Base-by-base conservation (phyloP, 2,888 invertebrate genomes). In the Agrochola macilenta region DNA sequence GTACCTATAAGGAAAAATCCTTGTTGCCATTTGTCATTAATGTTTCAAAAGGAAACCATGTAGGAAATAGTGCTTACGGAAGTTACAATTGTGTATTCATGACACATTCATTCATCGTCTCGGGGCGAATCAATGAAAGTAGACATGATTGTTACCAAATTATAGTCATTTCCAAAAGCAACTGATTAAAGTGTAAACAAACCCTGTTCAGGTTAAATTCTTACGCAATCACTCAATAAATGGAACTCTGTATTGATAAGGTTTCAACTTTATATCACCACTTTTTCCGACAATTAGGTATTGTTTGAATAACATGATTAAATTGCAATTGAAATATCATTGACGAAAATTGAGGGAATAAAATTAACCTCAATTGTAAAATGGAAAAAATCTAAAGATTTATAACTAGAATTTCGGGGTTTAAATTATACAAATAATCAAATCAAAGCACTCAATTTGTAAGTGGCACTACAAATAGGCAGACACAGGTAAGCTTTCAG, bases 1-100 rank as follows among this genome's bases (percentile, higher is more conserved):
- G 9, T 52, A 58, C 12, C 5, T 26, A 64, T 64, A 66, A 81
- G 81, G 83, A 75, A 81, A 83, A 83, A 83, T 72, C 74, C 83
- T 81, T 77, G 83, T 57, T 54, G 71, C n/a, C 35, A 74, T 78
- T 74, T 78, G 60, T 60, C 68, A 63, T 66, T 54, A 60, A 39
- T 8, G 43, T 58, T 61, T 35, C 57, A 74, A 63, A 79, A 71
- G 74, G 74, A 79, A 76, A 71, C 43, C 7, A 11, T 26, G 30
- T 69, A 83, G 83, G 80, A 83, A 83, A 49, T 70, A n/a, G n/a
- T 39, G 11, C 12, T 23, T n/a, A 52, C 65, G 81, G 74, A 79
- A 79, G 72, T 60, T 52, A 69, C n/a, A 69, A n/a, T 52, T 68
- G 61, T 60, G 39, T 61, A 30, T 60, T 39, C 5, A 61, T 73